A percentile compares a stretch with the other conserved stretches of the same genome.
Conservation (phyloP, 2,888 invertebrate species). For the Cerceris ruficornis region DNA sequence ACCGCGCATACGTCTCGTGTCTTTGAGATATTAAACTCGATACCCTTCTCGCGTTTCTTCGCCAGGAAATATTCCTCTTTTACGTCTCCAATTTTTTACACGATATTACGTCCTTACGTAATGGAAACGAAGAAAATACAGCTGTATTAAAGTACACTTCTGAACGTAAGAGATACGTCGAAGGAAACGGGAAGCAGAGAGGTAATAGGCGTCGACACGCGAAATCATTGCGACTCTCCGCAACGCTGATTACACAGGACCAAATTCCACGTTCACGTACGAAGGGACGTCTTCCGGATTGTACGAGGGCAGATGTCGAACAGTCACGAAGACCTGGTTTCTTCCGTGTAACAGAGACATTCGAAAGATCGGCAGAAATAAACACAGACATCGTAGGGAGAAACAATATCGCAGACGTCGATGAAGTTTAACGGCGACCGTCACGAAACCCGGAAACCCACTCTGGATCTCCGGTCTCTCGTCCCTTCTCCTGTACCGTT, state of each 20-base stretch:
- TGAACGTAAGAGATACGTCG: no score
- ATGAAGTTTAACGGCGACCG: slow-evolving; percentile 6
- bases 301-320: background rate
- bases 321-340: background rate
- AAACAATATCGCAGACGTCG: background rate
- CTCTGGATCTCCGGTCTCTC: background rate
- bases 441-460: background rate
- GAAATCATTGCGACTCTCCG: background rate
- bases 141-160: no score
- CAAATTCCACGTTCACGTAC: slow-evolving; percentile 33
- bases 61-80: no score
- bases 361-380: background rate
- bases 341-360: background rate
- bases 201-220: background rate
- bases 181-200: background rate
- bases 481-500: background rate
- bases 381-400: background rate
- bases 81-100: no score
- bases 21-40: no score
- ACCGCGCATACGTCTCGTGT: no score
- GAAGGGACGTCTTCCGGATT: background rate
- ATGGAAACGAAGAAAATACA: no score
- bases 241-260: slow-evolving; percentile 21
- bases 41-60: no score
- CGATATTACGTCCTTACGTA: no score